Percentiles rank a stretch among this genome's conserved stretches.
phyloP scores from a whole-genome alignment of 2,888 invertebrate species.

The Zygogramma bicolorata region DNA sequence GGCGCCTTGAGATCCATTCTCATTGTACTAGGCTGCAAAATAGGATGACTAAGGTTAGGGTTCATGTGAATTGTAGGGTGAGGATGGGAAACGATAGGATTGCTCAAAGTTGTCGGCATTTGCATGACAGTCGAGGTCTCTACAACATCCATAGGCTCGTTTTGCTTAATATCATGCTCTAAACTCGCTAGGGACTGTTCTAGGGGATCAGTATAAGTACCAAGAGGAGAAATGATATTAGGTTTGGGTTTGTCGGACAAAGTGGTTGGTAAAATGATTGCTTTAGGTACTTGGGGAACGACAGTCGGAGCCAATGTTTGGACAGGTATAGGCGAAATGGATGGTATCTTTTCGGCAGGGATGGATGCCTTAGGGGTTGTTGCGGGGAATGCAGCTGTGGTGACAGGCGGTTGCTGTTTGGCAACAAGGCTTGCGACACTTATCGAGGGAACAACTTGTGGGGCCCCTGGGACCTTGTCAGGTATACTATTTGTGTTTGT shows the following conservation, averaged over 20 bases:
- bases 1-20: constrained; percentile 56
- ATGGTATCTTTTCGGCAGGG: constrained; percentile 57
- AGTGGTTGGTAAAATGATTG: constrained; percentile 56
- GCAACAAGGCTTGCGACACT: constrained; percentile 39
- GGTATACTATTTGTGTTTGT: constrained; percentile 49
- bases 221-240: constrained; percentile 58
- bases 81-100: constrained; percentile 50
- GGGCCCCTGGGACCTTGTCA: constrained; percentile 47
- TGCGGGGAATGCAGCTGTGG: constrained; percentile 37
- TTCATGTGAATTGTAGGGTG: constrained; percentile 52
- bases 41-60: constrained; percentile 54
- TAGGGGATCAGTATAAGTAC: constrained; percentile 74
- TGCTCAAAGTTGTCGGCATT: constrained; percentile 53
- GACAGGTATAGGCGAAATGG: constrained; percentile 50
- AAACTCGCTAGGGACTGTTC: constrained; percentile 79
- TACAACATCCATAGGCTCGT: constrained; percentile 54
- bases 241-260: constrained; percentile 63
- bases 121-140: constrained; percentile 50
- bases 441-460: constrained; percentile 41
- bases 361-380: constrained; percentile 38
- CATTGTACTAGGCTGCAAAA: constrained; percentile 55
- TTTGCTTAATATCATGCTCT: constrained; percentile 70
- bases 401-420: constrained; percentile 37
- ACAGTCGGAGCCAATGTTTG: constrained; percentile 59
- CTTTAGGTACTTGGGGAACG: constrained; percentile 64